phyloP scores from a whole-genome alignment of 2,888 invertebrate genomes.

The Dasypolia templi region DNA sequence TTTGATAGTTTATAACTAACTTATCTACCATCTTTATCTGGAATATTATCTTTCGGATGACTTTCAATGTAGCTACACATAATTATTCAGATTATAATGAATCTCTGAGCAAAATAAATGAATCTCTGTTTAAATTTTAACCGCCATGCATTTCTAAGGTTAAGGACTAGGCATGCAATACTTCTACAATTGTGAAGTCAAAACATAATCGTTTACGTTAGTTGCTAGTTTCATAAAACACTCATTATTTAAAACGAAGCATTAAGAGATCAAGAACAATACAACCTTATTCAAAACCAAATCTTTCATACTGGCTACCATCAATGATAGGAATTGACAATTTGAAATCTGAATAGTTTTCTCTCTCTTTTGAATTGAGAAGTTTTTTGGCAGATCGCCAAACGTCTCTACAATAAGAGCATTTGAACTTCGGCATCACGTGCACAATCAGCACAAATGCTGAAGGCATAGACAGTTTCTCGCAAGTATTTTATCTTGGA shows the following conservation, averaged over 20 bases:
- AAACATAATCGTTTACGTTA: not conserved
- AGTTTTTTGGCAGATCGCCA: conserved; percentile 54
- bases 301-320: conserved; percentile 24
- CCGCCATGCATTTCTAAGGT: not conserved
- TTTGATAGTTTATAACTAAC: too few relatives aligned
- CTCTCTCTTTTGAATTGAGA: conserved; percentile 45
- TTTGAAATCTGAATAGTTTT: conserved; percentile 55
- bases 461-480: conserved; percentile 22
- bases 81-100: too few relatives aligned
- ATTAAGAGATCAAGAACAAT: conserved; percentile 5
- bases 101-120: not conserved
- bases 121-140: not conserved
- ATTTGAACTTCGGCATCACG: conserved; percentile 42
- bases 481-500: conserved; percentile 23
- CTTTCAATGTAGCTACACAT: not conserved
- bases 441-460: conserved; percentile 49
- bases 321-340: conserved; percentile 56
- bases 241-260: not conserved
- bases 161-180: not conserved
- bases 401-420: conserved; percentile 33
- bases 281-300: conserved; percentile 16
- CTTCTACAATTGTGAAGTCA: not conserved
- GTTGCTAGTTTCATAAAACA: not conserved
- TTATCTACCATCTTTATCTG: not conserved
- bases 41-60: not conserved